Conservation (phyloP, 2,113 vertebrate genomes). For the Syngnathus scovelli region DNA sequence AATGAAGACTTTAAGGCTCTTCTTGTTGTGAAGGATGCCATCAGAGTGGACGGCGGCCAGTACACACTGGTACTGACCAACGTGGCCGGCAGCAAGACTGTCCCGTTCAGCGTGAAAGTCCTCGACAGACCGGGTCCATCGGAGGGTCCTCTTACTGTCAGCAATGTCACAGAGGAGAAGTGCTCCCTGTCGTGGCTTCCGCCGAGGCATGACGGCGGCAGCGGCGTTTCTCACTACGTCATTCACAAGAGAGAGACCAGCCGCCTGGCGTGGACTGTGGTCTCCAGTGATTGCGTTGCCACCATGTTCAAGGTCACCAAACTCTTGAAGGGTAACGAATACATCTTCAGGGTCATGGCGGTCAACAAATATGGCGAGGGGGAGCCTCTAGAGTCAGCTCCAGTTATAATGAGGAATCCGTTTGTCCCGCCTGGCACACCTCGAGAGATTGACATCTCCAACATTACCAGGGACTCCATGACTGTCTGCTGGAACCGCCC, state of each 20-base stretch:
- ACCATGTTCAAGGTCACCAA: constrained; percentile 94
- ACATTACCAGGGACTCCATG: constrained; percentile 94
- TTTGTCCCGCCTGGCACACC: constrained; percentile 88
- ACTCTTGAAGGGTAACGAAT: constrained; percentile 94
- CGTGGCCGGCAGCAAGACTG: constrained; percentile 88
- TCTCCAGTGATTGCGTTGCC: constrained; percentile 83
- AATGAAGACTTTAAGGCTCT: constrained; percentile 89
- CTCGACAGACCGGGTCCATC: constrained; percentile 93
- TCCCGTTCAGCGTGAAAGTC: constrained; percentile 87
- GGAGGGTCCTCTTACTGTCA: constrained; percentile 85
- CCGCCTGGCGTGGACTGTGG: constrained; percentile 92
- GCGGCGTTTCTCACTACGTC: constrained; percentile 88
- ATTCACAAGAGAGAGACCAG: constrained; percentile 98
- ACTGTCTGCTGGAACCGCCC: constrained; percentile 94
- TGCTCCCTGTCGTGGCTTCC: constrained; percentile 90
- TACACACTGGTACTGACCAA: constrained; percentile 90
- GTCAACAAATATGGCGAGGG: constrained; percentile 94
- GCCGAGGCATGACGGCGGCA: constrained; percentile 90
- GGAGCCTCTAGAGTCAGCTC: constrained; percentile 87
- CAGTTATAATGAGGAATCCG: constrained; percentile 93
- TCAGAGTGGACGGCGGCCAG: constrained; percentile 93
- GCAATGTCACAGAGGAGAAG: constrained; percentile 91
- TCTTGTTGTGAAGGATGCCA: constrained; percentile 88
- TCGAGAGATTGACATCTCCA: constrained; percentile 84
- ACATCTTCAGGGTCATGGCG: constrained; percentile 94